phyloP scores from a whole-genome alignment of 1,140 invertebrate genomes.

The Homarus americanus region DNA sequence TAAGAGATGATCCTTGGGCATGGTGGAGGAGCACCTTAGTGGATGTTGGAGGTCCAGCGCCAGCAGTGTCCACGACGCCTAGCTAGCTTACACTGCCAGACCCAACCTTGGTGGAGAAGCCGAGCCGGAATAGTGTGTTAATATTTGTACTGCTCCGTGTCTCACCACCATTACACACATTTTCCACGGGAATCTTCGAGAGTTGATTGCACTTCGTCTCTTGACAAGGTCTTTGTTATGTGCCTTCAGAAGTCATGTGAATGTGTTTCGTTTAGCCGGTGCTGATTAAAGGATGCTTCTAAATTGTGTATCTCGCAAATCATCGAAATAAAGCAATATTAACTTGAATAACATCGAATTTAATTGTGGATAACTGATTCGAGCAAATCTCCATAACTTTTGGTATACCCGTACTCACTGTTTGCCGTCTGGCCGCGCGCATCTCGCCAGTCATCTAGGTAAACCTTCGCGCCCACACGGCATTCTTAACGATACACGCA shows the following conservation, averaged over 20 bases:
- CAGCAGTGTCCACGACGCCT: slow-evolving; percentile 21
- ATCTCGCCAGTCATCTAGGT: slow-evolving; percentile 60
- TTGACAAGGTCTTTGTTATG: background rate
- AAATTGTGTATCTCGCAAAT: background rate
- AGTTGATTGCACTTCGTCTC: slow-evolving; percentile 39
- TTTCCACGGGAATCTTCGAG: slow-evolving; percentile 30
- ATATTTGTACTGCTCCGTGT: slow-evolving; percentile 61
- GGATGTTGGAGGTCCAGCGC: too few relatives aligned
- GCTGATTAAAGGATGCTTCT: background rate
- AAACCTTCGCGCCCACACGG: slow-evolving; percentile 51
- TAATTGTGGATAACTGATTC: background rate
- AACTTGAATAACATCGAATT: background rate
- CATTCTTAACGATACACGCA: slow-evolving; percentile 51
- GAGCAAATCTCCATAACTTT: slow-evolving; percentile 41
- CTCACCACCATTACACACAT: slow-evolving; percentile 17
- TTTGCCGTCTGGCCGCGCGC: slow-evolving; percentile 60
- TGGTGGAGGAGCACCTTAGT: too few relatives aligned
- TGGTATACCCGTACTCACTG: slow-evolving; percentile 50
- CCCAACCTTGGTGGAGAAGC: slow-evolving; percentile 21
- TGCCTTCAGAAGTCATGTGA: background rate
- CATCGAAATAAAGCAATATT: background rate
- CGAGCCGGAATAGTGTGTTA: slow-evolving; percentile 64
- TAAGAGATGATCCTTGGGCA: too few relatives aligned
- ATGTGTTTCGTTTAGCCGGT: background rate
- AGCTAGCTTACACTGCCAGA: slow-evolving; percentile 32